These are phyloP conservation scores for Orthonyx spaldingii DNA, from an alignment of 2,113 vertebrate species.

Conservation along the genomic window DNA sequence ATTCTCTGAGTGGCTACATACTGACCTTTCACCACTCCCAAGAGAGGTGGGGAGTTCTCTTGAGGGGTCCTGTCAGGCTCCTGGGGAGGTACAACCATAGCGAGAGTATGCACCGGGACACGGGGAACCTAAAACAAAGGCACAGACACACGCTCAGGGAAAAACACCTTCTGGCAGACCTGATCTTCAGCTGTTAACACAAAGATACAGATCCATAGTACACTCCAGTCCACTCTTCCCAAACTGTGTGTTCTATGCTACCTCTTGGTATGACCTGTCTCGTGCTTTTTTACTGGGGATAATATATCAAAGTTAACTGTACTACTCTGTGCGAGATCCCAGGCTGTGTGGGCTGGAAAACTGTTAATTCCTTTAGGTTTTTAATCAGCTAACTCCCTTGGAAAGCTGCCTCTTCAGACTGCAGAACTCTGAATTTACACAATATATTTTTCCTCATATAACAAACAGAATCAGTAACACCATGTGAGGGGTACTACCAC, in stretches of 20 bases:
- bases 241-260: neutral
- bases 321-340: neutral
- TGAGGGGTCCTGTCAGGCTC: constrained; percentile 94
- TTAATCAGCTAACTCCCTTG: neutral
- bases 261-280: neutral
- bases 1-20: neutral
- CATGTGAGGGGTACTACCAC: neutral
- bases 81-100: constrained; percentile 98
- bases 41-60: constrained; percentile 82
- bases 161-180: neutral
- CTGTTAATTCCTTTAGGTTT: neutral
- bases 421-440: neutral
- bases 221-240: neutral
- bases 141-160: neutral
- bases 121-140: constrained; percentile 85
- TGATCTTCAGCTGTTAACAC: neutral
- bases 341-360: neutral
- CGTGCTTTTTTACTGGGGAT: neutral
- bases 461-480: neutral
- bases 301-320: neutral
- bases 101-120: constrained; percentile 94
- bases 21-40: constrained; percentile 91
- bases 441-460: neutral
- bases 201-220: neutral
- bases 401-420: neutral